Conservation (phyloP, 2,888 invertebrate species). For the Epinotia brunnichana region DNA sequence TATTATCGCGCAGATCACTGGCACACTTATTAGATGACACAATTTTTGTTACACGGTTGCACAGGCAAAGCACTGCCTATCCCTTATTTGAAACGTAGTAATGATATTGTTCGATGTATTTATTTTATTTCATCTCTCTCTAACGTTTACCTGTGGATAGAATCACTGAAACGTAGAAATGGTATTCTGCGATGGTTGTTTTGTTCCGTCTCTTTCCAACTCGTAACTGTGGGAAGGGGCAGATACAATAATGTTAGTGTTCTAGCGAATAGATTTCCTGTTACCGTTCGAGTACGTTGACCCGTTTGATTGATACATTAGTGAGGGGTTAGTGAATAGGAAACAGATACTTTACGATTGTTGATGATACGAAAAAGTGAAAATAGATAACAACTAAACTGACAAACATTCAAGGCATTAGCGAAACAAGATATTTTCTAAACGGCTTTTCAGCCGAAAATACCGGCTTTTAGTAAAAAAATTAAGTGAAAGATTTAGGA, state of each 20-base stretch:
- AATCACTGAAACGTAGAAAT: too few species aligned
- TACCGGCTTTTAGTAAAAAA: too few species aligned
- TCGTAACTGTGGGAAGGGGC: not conserved
- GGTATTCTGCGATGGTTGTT: too few species aligned
- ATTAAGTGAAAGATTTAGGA: not conserved
- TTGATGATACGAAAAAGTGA: not conserved
- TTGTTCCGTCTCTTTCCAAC: too few species aligned
- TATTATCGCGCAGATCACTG: conserved; percentile 64
- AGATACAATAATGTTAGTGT: not conserved
- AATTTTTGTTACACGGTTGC: conserved; percentile 45
- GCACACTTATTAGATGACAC: conserved; percentile 49
- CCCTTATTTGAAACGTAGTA: not conserved
- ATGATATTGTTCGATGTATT: not conserved
- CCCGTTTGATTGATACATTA: not conserved
- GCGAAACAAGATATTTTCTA: not conserved
- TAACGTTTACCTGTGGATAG: not conserved
- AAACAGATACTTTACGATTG: not conserved
- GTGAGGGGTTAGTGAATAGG: not conserved
- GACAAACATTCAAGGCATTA: not conserved
- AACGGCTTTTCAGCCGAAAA: not conserved
- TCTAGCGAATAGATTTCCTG: not conserved
- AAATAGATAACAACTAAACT: not conserved
- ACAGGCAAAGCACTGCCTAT: conserved; percentile 11
- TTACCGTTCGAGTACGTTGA: conserved; percentile 9
- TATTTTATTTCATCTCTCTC: not conserved